Conservation (phyloP, 2,888 invertebrate species). For the Synergus gifuensis region DNA sequence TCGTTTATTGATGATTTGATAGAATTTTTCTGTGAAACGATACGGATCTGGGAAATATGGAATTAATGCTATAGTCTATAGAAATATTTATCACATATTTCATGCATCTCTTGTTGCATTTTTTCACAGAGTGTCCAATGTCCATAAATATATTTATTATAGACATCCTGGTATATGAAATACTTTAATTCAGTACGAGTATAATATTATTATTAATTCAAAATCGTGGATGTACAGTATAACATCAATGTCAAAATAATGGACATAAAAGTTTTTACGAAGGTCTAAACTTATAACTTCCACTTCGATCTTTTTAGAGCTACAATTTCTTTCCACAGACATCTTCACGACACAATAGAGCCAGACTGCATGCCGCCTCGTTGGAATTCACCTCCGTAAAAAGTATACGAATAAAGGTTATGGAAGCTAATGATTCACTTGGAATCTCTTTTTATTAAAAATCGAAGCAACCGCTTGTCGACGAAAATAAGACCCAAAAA, state of each 20-base stretch:
- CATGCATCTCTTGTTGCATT: neutral
- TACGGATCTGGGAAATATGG: neutral
- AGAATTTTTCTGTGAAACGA: neutral
- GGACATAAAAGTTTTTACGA: neutral
- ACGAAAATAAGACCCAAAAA: conserved; percentile 29
- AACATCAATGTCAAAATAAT: neutral
- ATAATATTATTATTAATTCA: neutral
- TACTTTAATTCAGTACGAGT: neutral
- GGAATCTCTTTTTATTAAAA: conserved; percentile 32
- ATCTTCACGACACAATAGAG: conserved; percentile 19
- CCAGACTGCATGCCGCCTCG: conserved; percentile 42
- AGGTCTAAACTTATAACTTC: conserved; percentile 6
- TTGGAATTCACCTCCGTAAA: conserved; percentile 34
- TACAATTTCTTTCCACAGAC: conserved; percentile 28
- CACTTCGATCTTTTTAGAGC: neutral
- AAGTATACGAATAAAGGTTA: conserved; percentile 23
- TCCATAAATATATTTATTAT: too few species aligned
- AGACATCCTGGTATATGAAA: too few species aligned
- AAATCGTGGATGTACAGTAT: neutral
- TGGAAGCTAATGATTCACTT: conserved; percentile 34
- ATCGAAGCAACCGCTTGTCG: conserved; percentile 2
- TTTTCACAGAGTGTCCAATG: too few species aligned
- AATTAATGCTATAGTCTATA: neutral
- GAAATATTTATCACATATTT: neutral
- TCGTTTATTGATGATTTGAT: conserved; percentile 3